phyloP scores from a whole-genome alignment of 2,888 invertebrate genomes.

The Caenorhabditis drosophilae region DNA sequence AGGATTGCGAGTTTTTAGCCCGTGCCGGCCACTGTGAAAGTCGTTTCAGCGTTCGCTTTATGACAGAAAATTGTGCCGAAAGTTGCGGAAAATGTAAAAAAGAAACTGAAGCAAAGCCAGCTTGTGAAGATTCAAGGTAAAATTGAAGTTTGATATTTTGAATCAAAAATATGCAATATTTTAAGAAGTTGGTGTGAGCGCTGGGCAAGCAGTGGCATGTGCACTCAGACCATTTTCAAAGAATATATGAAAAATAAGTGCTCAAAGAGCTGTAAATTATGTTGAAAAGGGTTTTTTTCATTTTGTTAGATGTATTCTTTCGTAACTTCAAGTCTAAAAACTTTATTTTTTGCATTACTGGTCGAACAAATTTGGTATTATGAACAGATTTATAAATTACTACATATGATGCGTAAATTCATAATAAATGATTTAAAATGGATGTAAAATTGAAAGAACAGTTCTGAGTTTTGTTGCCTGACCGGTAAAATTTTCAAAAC shows the following conservation, averaged over 20 bases:
- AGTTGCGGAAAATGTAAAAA: slow-evolving; percentile 58
- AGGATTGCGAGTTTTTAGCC: slow-evolving; percentile 62
- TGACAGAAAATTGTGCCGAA: slow-evolving; percentile 62
- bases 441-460: background rate
- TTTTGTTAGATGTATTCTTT: background rate
- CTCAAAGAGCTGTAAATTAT: slow-evolving; percentile 58
- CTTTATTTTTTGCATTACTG: too few relatives aligned
- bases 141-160: slow-evolving; percentile 1
- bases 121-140: slow-evolving; percentile 45
- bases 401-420: too few relatives aligned
- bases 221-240: slow-evolving; percentile 58
- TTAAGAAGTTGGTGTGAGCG: slow-evolving; percentile 61
- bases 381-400: too few relatives aligned
- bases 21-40: slow-evolving; percentile 64
- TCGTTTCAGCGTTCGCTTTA: slow-evolving; percentile 58
- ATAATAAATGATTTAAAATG: background rate
- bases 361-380: too few relatives aligned
- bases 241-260: slow-evolving; percentile 65
- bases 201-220: slow-evolving; percentile 67
- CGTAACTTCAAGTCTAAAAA: background rate
- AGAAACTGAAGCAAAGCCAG: slow-evolving; percentile 12
- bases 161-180: background rate
- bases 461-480: too few relatives aligned
- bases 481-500: too few relatives aligned
- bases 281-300: slow-evolving; percentile 12